phyloP scores from a whole-genome alignment of 2,888 invertebrate species.

The Opisthograptis luteolata region DNA sequence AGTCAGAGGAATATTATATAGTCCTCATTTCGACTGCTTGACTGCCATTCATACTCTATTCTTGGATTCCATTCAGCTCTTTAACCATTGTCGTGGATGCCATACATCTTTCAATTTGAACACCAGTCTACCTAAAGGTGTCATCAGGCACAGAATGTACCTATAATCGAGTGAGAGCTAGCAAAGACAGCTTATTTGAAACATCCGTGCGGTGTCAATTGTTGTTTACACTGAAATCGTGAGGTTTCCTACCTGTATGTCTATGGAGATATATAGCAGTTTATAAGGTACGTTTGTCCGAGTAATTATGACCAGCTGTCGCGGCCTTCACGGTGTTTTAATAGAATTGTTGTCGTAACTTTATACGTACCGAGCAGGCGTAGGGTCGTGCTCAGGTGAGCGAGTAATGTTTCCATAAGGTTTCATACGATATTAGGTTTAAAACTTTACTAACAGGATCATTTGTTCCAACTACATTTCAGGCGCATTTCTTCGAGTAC shows the following conservation, averaged over 20 bases:
- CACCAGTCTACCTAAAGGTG: neutral
- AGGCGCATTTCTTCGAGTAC: no score
- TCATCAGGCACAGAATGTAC: no score
- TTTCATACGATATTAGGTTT: neutral
- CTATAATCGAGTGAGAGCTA: constrained; percentile 1
- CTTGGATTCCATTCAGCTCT: no score
- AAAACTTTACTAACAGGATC: no score
- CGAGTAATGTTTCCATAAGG: constrained; percentile 4
- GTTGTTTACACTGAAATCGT: constrained; percentile 21
- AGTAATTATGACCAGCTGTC: constrained; percentile 49
- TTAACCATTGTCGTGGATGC: no score
- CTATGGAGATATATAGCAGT: constrained; percentile 15
- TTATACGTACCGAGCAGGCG: constrained; percentile 30
- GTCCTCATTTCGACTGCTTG: no score
- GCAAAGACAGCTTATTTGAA: constrained; percentile 3
- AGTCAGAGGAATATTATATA: no score
- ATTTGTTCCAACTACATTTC: no score
- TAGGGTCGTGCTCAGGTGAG: constrained; percentile 16
- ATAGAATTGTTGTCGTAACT: constrained; percentile 54
- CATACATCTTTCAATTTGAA: no score
- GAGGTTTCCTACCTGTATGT: constrained; percentile 21
- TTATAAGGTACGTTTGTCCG: constrained; percentile 28
- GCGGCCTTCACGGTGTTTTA: constrained; percentile 58
- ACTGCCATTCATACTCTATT: no score
- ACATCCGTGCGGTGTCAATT: constrained; percentile 27